These are phyloP conservation scores for Agonum fuliginosum DNA, from an alignment of 2,888 invertebrate species.

Conservation along the genomic window DNA sequence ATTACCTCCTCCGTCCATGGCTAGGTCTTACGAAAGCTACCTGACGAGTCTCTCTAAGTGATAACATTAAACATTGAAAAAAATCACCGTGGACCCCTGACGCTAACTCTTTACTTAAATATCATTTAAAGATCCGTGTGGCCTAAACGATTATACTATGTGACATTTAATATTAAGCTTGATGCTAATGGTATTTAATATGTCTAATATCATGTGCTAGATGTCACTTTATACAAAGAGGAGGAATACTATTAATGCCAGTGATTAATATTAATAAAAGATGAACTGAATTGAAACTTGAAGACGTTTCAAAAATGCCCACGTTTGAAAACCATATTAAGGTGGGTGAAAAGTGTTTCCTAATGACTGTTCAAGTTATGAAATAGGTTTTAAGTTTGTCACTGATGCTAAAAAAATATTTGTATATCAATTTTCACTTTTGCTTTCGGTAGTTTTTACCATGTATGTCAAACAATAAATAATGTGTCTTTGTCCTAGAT, in stretches of 20 bases:
- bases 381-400: conserved; percentile 2
- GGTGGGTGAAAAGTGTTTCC: neutral
- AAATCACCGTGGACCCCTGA: conserved; percentile 6
- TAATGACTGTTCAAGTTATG: neutral
- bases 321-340: neutral
- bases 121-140: conserved; percentile 40
- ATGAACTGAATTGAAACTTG: neutral
- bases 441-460: neutral
- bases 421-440: neutral
- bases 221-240: conserved; percentile 18
- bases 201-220: conserved; percentile 27
- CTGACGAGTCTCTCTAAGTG: conserved; percentile 3
- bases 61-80: conserved; percentile 22
- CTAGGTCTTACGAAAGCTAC: conserved; percentile 3
- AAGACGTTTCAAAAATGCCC: neutral
- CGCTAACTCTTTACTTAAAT: conserved; percentile 9
- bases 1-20: neutral
- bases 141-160: conserved; percentile 9
- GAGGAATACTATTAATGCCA: conserved; percentile 5
- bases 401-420: conserved; percentile 11
- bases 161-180: conserved; percentile 7
- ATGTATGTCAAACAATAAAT: conserved; percentile 12
- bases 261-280: conserved; percentile 12
- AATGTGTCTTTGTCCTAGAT: no score
- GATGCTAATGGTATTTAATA: conserved; percentile 33